A percentile compares a stretch with the other conserved stretches of the same genome.
phyloP scores from a whole-genome alignment of 2,888 invertebrate species.

The Pyrochroa serraticornis region DNA sequence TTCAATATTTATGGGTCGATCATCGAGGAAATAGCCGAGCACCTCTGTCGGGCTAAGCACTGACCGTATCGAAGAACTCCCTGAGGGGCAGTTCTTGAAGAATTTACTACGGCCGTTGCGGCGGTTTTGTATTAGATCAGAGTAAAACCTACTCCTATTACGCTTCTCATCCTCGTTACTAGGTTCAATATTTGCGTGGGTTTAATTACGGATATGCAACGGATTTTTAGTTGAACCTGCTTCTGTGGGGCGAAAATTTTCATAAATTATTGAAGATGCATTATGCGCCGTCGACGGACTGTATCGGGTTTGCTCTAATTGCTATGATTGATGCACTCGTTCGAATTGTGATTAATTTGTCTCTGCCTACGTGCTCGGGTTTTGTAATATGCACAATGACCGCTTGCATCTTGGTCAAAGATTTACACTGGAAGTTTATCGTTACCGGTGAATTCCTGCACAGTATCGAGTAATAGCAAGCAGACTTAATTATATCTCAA shows the following conservation, averaged over 20 bases:
- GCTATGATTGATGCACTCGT: not conserved
- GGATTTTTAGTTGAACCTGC: not conserved
- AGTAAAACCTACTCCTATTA: not conserved
- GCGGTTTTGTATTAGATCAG: not conserved
- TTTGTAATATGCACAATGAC: too few species aligned
- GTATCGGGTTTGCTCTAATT: not conserved
- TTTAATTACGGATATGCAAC: constrained; percentile 1
- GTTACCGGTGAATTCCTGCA: too few species aligned
- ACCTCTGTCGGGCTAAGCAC: not conserved
- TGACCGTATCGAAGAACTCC: constrained; percentile 7
- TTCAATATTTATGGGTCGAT: constrained; percentile 2
- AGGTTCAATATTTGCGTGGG: not conserved
- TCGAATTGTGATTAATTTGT: too few species aligned
- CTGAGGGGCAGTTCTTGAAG: constrained; percentile 1
- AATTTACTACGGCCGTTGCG: not conserved
- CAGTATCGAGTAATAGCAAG: too few species aligned
- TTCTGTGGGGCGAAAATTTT: not conserved
- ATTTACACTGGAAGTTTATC: too few species aligned
- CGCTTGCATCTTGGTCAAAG: too few species aligned
- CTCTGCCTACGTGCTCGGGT: too few species aligned
- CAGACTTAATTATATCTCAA: not conserved
- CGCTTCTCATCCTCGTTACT: not conserved
- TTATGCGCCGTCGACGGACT: not conserved
- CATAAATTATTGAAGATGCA: not conserved
- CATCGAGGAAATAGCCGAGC: not conserved